Evolutionary conservation across 2,888 invertebrate genomes (phyloP).

Genomic region (Netelia melanura): DNA sequence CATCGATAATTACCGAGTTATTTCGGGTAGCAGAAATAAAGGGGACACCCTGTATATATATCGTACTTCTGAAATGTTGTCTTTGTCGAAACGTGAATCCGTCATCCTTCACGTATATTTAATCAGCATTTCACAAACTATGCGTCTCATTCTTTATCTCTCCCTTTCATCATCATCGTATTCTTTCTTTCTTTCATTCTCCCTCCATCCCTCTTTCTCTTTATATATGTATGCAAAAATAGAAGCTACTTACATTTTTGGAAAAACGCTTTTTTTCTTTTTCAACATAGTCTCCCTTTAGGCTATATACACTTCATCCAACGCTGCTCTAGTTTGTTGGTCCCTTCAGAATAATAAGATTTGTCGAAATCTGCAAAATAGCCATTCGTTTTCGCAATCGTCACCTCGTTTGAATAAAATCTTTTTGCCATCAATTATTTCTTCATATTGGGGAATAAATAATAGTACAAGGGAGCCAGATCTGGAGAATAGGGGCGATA

Average conservation of each 20-base stretch:
- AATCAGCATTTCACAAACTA: conserved; percentile 74
- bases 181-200: conserved; percentile 53
- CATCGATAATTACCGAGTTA: too few relatives aligned
- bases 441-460: conserved; percentile 59
- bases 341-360: conserved; percentile 67
- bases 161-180: conserved; percentile 19
- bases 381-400: conserved; percentile 36
- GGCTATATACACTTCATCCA: conserved; percentile 55
- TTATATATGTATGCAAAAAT: too few relatives aligned
- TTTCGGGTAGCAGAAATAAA: too few relatives aligned
- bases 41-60: not conserved
- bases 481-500: conserved; percentile 71
- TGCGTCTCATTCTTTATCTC: conserved; percentile 61
- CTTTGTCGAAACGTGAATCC: conserved; percentile 73
- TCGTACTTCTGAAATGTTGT: conserved; percentile 74
- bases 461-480: conserved; percentile 74
- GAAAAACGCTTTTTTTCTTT: not conserved
- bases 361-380: conserved; percentile 61
- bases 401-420: conserved; percentile 65
- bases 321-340: conserved; percentile 67
- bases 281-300: conserved; percentile 48
- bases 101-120: conserved; percentile 75
- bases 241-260: too few relatives aligned
- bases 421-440: conserved; percentile 61
- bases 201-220: conserved; percentile 4